Conservation (phyloP, 1,140 invertebrate species). For the Neuroterus valhalla region DNA sequence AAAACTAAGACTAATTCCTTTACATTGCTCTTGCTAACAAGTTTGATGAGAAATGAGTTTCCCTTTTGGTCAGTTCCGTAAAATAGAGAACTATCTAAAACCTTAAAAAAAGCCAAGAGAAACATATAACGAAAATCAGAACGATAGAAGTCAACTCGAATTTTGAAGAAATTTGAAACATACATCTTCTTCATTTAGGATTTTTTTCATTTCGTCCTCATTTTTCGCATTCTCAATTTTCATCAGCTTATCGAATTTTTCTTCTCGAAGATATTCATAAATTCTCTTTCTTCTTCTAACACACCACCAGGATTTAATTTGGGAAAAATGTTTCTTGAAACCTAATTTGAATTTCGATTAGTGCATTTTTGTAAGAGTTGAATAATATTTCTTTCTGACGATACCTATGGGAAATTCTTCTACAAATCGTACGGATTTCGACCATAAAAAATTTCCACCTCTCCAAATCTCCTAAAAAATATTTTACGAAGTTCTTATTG, state of each 20-base stretch:
- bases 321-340: background rate
- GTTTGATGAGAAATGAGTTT: slow-evolving; percentile 67
- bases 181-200: background rate
- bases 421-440: too few relatives aligned
- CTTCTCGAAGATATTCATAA: background rate
- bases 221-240: background rate
- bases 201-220: slow-evolving; percentile 8
- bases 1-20: slow-evolving; percentile 73
- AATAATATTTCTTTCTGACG: too few relatives aligned
- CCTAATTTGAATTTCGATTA: background rate
- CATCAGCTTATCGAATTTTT: slow-evolving; percentile 17
- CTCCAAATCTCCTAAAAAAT: too few relatives aligned
- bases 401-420: too few relatives aligned
- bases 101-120: background rate
- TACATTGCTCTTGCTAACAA: slow-evolving; percentile 62
- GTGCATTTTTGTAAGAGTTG: too few relatives aligned
- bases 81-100: background rate
- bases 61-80: slow-evolving; percentile 71
- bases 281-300: background rate
- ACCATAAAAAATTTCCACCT: too few relatives aligned
- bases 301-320: background rate
- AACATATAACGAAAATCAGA: background rate
- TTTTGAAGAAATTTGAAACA: background rate
- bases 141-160: background rate
- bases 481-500: too few relatives aligned